These are phyloP conservation scores for Petrocephalus microphthalmus DNA, from an alignment of 2,113 vertebrate genomes.

Conservation along the genomic window DNA sequence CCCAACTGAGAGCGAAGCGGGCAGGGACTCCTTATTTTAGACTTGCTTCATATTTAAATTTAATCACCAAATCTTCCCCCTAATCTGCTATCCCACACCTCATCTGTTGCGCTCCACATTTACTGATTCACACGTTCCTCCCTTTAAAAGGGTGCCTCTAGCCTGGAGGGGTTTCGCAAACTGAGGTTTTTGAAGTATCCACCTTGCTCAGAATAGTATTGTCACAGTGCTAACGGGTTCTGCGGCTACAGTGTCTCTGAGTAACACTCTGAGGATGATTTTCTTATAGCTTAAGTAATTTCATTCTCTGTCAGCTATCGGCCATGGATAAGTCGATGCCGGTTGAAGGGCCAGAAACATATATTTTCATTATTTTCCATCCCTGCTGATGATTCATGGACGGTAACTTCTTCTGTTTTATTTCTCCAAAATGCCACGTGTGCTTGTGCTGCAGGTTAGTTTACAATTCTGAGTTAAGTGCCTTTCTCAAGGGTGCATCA, in stretches of 20 bases:
- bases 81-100: neutral
- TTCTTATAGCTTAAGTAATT: neutral
- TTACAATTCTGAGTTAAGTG: neutral
- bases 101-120: neutral
- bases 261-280: neutral
- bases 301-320: neutral
- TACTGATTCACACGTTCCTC: neutral
- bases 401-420: neutral
- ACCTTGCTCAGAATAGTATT: neutral
- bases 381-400: neutral
- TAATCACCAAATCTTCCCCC: neutral
- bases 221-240: neutral
- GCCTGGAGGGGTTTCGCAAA: neutral
- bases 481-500: neutral
- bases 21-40: conserved; percentile 6
- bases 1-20: neutral
- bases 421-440: neutral
- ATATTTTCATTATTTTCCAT: neutral
- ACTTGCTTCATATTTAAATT: conserved; percentile 11
- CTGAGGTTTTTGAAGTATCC: neutral
- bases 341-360: neutral
- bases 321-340: neutral
- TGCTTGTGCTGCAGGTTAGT: neutral
- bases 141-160: neutral
- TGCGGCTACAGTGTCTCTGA: neutral